A percentile compares a stretch with the other conserved stretches of the same genome.
Evolutionary conservation across 1,140 invertebrate genomes (phyloP).

Genomic region (Drosophila malerkotliana): DNA sequence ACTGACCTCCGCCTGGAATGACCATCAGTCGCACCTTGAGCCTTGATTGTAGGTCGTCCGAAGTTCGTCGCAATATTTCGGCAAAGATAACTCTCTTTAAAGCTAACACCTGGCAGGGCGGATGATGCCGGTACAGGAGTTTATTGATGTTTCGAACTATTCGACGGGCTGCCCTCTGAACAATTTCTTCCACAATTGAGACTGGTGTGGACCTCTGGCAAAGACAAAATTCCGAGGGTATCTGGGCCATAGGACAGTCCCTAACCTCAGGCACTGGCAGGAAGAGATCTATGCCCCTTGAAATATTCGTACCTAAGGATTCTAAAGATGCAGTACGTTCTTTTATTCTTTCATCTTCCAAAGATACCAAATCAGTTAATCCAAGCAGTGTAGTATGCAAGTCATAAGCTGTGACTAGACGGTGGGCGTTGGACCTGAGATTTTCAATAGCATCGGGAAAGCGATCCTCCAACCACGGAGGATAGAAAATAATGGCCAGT

Average conservation of each 20-base stretch:
- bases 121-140: not conserved
- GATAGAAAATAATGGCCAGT: constrained; percentile 90
- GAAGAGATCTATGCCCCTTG: constrained; percentile 35
- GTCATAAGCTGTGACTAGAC: constrained; percentile 92
- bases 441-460: constrained; percentile 88
- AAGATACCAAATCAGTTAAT: constrained; percentile 3
- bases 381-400: constrained; percentile 87
- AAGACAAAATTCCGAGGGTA: constrained; percentile 14
- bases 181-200: not conserved
- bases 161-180: constrained; percentile 15
- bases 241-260: constrained; percentile 20
- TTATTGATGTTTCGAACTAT: constrained; percentile 22
- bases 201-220: not conserved
- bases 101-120: constrained; percentile 14
- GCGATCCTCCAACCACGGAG: constrained; percentile 88
- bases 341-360: constrained; percentile 10
- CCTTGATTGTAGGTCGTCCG: not conserved
- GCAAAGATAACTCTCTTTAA: constrained; percentile 6
- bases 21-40: constrained; percentile 15
- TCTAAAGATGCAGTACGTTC: constrained; percentile 11
- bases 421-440: constrained; percentile 88
- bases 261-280: constrained; percentile 21
- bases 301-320: not conserved
- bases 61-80: constrained; percentile 10
- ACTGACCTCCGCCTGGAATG: constrained; percentile 23